phyloP scores from a whole-genome alignment of 2,113 vertebrate species.

The Syngnathoides biaculeatus region DNA sequence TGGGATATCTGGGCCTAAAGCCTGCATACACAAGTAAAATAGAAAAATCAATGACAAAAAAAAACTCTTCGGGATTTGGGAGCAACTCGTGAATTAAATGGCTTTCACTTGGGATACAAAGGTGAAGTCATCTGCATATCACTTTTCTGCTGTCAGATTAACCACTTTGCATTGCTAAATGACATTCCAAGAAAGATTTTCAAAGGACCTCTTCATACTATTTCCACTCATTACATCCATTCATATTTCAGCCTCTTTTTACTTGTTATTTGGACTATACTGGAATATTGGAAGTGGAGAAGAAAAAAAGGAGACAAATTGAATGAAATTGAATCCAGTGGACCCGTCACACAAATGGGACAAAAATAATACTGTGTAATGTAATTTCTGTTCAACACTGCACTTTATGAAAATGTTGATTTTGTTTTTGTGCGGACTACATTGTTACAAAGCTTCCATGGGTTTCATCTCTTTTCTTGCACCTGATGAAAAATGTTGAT shows the following conservation, averaged over 20 bases:
- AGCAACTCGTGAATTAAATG: constrained; percentile 1
- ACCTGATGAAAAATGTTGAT: not conserved
- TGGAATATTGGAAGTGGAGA: constrained; percentile 9
- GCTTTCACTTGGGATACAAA: constrained; percentile 8
- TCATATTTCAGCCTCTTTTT: constrained; percentile 10
- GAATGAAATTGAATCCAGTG: constrained; percentile 13
- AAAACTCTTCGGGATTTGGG: constrained; percentile 2
- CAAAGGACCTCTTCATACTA: constrained; percentile 3
- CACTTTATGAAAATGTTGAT: no score
- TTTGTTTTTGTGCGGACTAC: not conserved
- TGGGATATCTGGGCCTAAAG: constrained; percentile 55
- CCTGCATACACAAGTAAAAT: constrained; percentile 34
- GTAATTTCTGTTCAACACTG: no score
- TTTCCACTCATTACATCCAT: not conserved
- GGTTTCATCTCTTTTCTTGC: not conserved
- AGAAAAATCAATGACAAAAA: constrained; percentile 1
- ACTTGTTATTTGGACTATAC: not conserved
- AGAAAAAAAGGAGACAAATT: not conserved
- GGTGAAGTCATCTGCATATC: constrained; percentile 25
- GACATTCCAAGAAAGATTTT: constrained; percentile 22
- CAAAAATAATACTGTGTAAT: not conserved
- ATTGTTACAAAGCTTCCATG: not conserved
- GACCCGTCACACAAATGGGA: not conserved
- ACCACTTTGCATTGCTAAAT: constrained; percentile 39
- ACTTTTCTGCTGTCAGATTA: constrained; percentile 21